Base-by-base conservation (phyloP, 2,113 vertebrate genomes). In the Microcebus lehilahytsara region DNA sequence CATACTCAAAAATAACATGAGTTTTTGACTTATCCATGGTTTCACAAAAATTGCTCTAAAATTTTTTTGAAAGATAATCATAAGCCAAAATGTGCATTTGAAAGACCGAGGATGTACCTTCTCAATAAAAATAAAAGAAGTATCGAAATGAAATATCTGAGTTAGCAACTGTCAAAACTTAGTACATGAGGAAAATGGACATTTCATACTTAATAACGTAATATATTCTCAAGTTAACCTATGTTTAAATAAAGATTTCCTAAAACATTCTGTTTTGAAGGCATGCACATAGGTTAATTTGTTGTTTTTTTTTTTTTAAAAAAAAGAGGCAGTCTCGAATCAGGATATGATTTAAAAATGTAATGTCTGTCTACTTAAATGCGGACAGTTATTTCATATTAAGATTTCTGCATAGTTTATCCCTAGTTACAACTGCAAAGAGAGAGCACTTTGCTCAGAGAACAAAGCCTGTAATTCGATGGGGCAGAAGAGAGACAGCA, bases 401-500 rank as follows among this genome's bases (percentile, higher is more conserved):
- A 85, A 1, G 10, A 95, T 97, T 98, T 97, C 96, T 96, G 74
- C 23, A 7, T 72, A 97, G 6, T 16, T 0, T 72, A 75, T 91
- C 7, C 81, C 46, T 94, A 93, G 97, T 97, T 97, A 93, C 93
- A 97, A 81, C 89, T 95, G 72, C 75, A 93, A 95, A 98, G 91
- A 83, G 27, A 89, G 85, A 97, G 87, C 92, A 51, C 87, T 86
- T 97, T 93, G 91, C 8, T 93, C 69, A 91, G 91, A 77, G 97
- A 83, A 98, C 92, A 97, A 98, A 98, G 95, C 83, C 72, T 98
- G 89, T 85, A 92, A 89, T 97, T 98, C 96, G 97, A 78, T 85
- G 88, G 89, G 94, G 88, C 0, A 1, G 96, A 97, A 95, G 71
- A 69, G 80, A 85, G 93, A 86, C 89, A 97, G 80, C 91, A 95